Evolutionary conservation across 2,113 vertebrate genomes (phyloP).

Genomic region (mouse (Mus musculus)): DNA sequence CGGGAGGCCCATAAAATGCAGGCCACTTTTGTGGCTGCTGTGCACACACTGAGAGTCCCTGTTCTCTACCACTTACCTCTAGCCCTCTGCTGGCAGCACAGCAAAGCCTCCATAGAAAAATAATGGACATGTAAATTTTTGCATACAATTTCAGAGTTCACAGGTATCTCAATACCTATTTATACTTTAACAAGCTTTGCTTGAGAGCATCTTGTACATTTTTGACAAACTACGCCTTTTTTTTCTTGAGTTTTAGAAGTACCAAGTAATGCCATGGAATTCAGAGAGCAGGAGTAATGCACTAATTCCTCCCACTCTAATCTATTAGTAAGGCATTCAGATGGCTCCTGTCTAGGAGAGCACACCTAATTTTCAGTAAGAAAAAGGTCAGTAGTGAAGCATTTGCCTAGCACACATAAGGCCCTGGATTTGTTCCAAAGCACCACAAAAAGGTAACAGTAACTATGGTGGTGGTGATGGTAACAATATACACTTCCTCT

Average conservation of each 20-base stretch:
- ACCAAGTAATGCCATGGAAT: slow-evolving; percentile 1
- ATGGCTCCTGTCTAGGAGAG: not conserved
- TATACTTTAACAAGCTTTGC: not conserved
- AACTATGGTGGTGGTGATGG: not conserved
- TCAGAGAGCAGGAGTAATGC: not conserved
- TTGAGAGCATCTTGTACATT: not conserved
- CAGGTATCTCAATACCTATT: not conserved
- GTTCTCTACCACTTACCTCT: not conserved
- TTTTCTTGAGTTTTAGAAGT: not conserved
- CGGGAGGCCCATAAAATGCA: not conserved
- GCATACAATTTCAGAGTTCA: not conserved
- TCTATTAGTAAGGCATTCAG: not conserved
- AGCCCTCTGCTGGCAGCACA: not conserved
- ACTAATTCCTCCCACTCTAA: not conserved
- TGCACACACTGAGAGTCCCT: not conserved
- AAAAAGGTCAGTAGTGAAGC: not conserved
- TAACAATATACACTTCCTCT: not conserved
- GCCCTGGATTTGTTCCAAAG: not conserved
- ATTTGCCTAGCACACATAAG: not conserved
- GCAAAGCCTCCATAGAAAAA: not conserved
- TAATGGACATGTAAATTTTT: not conserved
- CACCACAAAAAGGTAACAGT: not conserved
- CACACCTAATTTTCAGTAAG: not conserved
- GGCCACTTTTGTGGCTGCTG: not conserved
- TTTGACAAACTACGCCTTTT: not conserved